Percentiles rank a stretch among this genome's conserved stretches.
Evolutionary conservation across 1,140 invertebrate genomes (phyloP).

Genomic region (Trichonephila inaurata): DNA sequence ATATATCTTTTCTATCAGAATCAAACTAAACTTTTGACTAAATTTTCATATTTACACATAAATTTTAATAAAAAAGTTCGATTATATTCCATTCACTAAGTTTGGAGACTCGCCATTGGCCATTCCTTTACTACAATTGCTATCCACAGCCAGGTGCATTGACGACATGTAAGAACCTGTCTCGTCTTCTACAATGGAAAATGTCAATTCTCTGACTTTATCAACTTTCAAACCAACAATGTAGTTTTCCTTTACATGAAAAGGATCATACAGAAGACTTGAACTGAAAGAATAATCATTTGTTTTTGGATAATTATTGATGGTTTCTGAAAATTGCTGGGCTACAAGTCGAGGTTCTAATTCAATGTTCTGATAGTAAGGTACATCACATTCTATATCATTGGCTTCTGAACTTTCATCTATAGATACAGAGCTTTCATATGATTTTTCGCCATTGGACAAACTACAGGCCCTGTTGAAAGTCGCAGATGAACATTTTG

Average conservation of each 20-base stretch:
- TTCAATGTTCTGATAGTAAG: slow-evolving; percentile 44
- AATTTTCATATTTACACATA: not conserved
- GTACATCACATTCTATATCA: not conserved
- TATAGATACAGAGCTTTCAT: slow-evolving; percentile 47
- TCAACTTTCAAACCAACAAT: slow-evolving; percentile 32
- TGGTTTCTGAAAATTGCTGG: slow-evolving; percentile 35
- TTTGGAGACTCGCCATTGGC: slow-evolving; percentile 22
- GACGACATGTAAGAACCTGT: slow-evolving; percentile 25
- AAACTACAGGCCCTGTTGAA: slow-evolving; percentile 48
- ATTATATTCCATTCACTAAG: slow-evolving; percentile 33
- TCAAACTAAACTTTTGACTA: not conserved
- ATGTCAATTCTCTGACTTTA: slow-evolving; percentile 5
- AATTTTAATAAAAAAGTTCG: not conserved
- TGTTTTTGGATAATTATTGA: slow-evolving; percentile 39
- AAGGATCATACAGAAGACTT: not conserved
- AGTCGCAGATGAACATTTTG: slow-evolving; percentile 7
- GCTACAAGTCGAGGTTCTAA: slow-evolving; percentile 25
- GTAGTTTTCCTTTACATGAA: slow-evolving; percentile 13
- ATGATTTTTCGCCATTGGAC: slow-evolving; percentile 19
- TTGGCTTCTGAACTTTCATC: not conserved
- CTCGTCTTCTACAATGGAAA: not conserved
- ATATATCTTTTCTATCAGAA: too few relatives aligned
- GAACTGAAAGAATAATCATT: slow-evolving; percentile 6
- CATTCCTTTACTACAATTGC: not conserved
- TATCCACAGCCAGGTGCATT: not conserved